These are phyloP conservation scores for Aphidius colemani DNA, from an alignment of 2,888 invertebrate species.

Conservation along the genomic window DNA sequence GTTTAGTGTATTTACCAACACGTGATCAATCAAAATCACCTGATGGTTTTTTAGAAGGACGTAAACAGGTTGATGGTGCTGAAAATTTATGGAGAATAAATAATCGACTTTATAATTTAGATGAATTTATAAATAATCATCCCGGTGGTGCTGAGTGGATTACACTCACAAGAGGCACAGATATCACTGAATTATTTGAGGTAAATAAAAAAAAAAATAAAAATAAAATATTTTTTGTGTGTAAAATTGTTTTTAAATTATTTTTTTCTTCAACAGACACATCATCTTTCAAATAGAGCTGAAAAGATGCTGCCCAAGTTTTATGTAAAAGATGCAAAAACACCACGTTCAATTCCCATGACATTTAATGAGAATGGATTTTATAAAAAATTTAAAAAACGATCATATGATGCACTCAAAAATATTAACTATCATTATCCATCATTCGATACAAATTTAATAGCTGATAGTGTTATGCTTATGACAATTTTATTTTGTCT, in stretches of 20 bases:
- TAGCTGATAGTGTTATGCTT: conserved; percentile 45
- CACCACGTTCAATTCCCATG: conserved; percentile 72
- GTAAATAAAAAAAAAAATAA: conserved; percentile 34
- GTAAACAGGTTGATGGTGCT: conserved; percentile 71
- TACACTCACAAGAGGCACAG: conserved; percentile 72
- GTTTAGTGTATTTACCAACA: conserved; percentile 54
- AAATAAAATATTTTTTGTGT: not conserved
- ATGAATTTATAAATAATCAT: conserved; percentile 76
- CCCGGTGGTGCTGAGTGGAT: conserved; percentile 86
- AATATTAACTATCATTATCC: conserved; percentile 61
- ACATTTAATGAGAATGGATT: conserved; percentile 78
- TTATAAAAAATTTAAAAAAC: conserved; percentile 71
- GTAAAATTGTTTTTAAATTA: not conserved
- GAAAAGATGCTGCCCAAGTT: conserved; percentile 69
- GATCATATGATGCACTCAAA: conserved; percentile 65
- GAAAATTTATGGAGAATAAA: conserved; percentile 81
- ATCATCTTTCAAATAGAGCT: conserved; percentile 69
- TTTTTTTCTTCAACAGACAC: conserved; percentile 52
- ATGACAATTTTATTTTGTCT: conserved; percentile 39
- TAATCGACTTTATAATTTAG: conserved; percentile 82
- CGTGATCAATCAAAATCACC: conserved; percentile 61
- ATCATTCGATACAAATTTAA: conserved; percentile 48
- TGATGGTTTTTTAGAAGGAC: conserved; percentile 69
- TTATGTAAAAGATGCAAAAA: conserved; percentile 68
- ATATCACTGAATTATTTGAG: conserved; percentile 82